Percentiles rank a stretch among this genome's conserved stretches.
Evolutionary conservation across 2,113 vertebrate species (phyloP).

Genomic region (Rhea pennata): DNA sequence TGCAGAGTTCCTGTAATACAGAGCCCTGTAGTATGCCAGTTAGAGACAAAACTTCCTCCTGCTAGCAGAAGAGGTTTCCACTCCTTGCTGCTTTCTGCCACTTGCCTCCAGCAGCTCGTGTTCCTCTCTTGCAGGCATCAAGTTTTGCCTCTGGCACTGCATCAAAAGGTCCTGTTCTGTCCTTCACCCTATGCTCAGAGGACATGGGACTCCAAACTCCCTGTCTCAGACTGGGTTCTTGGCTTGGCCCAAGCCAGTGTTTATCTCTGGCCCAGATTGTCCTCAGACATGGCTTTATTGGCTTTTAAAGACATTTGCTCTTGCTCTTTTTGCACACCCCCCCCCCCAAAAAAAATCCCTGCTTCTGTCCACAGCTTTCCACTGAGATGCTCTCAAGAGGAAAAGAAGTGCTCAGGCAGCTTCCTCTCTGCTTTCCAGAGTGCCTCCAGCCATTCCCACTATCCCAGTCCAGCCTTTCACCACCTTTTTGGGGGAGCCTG

Average conservation of each 20-base stretch:
- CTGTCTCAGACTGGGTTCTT: too few relatives aligned
- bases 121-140: not conserved
- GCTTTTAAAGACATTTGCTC: too few relatives aligned
- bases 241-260: too few relatives aligned
- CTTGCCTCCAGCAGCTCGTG: not conserved
- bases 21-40: not conserved
- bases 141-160: too few relatives aligned
- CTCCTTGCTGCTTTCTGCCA: not conserved
- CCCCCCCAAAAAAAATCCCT: not conserved
- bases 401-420: not conserved
- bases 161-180: too few relatives aligned
- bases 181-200: too few relatives aligned
- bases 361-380: not conserved
- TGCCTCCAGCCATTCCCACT: not conserved
- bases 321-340: too few relatives aligned
- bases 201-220: too few relatives aligned
- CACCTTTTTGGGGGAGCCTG: not conserved
- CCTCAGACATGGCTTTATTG: too few relatives aligned
- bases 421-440: not conserved
- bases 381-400: not conserved
- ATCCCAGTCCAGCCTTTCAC: accelerated
- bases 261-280: too few relatives aligned
- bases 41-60: not conserved
- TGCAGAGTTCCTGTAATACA: not conserved
- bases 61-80: not conserved